Conservation (phyloP, 2,888 invertebrate genomes). For the Polydrusus pterygomalis region DNA sequence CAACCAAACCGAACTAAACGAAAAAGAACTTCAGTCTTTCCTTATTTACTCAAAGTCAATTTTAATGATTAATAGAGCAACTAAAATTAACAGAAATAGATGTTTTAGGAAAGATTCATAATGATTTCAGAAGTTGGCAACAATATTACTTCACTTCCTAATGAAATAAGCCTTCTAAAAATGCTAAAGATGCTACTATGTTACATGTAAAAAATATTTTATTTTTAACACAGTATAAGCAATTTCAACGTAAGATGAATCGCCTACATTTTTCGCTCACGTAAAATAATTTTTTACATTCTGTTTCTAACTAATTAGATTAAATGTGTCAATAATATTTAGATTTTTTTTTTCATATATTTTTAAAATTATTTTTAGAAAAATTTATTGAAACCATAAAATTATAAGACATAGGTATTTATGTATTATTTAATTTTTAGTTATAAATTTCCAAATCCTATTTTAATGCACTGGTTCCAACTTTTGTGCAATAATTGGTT, state of each 20-base stretch:
- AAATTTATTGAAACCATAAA: background rate
- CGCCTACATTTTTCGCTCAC: slow-evolving; percentile 24
- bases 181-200: background rate
- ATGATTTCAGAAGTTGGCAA: background rate
- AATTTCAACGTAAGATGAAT: slow-evolving; percentile 32
- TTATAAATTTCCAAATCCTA: background rate
- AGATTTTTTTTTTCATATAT: background rate
- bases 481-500: too few relatives aligned
- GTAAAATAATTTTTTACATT: slow-evolving; percentile 1
- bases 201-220: slow-evolving; percentile 27
- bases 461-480: background rate
- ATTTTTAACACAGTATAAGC: slow-evolving; percentile 38
- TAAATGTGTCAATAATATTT: background rate
- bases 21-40: too few relatives aligned
- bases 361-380: background rate
- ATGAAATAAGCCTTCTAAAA: slow-evolving; percentile 19
- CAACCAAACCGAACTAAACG: too few relatives aligned
- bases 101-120: background rate
- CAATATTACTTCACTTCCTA: background rate
- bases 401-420: too few relatives aligned
- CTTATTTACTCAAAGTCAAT: too few relatives aligned
- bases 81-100: background rate
- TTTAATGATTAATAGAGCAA: too few relatives aligned
- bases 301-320: background rate
- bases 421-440: too few relatives aligned